phyloP scores from a whole-genome alignment of 2,797 vertebrate genomes.

The Luscinia megarhynchos region DNA sequence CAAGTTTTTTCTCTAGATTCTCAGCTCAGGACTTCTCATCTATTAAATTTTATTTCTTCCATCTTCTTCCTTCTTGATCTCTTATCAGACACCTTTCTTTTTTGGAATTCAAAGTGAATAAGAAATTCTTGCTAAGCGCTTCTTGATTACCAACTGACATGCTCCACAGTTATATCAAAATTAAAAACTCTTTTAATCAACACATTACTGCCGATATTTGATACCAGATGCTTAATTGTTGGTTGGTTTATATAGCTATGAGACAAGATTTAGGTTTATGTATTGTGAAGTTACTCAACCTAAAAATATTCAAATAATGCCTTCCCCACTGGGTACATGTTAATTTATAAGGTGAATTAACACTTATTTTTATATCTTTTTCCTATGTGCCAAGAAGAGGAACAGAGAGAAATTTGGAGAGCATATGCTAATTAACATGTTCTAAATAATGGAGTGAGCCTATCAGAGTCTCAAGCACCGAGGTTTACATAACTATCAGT shows the following conservation, averaged over 20 bases:
- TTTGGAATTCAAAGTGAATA: neutral
- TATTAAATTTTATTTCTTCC: neutral
- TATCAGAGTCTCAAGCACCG: neutral
- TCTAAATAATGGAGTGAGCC: slow-evolving; percentile 35
- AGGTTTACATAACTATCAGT: slow-evolving; percentile 2
- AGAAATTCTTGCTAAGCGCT: neutral
- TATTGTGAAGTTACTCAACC: slow-evolving; percentile 63
- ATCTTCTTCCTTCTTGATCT: neutral
- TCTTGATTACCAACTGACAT: neutral
- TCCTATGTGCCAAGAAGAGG: neutral
- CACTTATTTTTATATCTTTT: slow-evolving; percentile 51
- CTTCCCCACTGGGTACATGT: slow-evolving; percentile 9
- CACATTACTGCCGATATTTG: slow-evolving; percentile 53
- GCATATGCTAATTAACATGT: slow-evolving; percentile 48
- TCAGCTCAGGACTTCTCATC: neutral
- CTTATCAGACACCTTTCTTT: neutral
- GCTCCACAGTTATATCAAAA: slow-evolving; percentile 4
- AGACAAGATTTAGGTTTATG: neutral
- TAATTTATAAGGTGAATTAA: slow-evolving; percentile 79
- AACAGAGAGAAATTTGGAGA: slow-evolving; percentile 33
- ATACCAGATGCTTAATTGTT: slow-evolving; percentile 58
- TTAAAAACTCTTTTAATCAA: slow-evolving; percentile 6
- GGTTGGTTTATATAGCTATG: slow-evolving; percentile 70
- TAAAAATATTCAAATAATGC: slow-evolving; percentile 55
- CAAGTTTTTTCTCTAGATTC: neutral